Conservation (phyloP, 1,140 invertebrate species). For the Mamestra configurata region DNA sequence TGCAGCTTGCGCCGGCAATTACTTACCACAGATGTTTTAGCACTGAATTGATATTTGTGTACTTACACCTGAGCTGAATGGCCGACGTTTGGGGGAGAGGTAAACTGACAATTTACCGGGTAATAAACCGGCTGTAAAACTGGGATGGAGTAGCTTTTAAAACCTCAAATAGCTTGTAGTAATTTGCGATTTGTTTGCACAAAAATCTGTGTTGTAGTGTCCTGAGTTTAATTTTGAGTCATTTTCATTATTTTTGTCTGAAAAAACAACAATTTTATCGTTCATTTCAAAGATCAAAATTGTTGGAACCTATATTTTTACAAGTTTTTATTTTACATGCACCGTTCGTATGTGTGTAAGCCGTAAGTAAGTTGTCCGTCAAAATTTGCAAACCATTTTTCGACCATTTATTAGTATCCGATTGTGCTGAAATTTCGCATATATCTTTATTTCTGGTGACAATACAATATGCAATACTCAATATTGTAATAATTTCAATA, state of each 20-base stretch:
- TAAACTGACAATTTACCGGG: slow-evolving; percentile 33
- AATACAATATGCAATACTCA: too few species aligned
- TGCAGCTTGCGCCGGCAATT: slow-evolving; percentile 26
- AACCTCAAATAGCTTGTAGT: slow-evolving; percentile 42
- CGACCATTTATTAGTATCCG: too few species aligned
- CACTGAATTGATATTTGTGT: slow-evolving; percentile 44
- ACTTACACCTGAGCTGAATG: not conserved
- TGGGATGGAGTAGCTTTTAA: slow-evolving; percentile 7
- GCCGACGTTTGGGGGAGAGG: slow-evolving; percentile 1
- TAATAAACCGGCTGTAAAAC: slow-evolving; percentile 15
- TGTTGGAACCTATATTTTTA: too few species aligned
- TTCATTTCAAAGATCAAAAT: too few species aligned
- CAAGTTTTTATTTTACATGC: too few species aligned
- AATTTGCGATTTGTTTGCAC: slow-evolving; percentile 17
- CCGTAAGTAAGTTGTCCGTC: too few species aligned
- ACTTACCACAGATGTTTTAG: slow-evolving; percentile 41
- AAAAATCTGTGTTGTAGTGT: not conserved
- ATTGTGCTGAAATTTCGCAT: too few species aligned
- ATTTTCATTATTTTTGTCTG: not conserved
- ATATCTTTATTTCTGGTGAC: too few species aligned
- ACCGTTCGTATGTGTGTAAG: too few species aligned
- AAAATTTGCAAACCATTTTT: too few species aligned
- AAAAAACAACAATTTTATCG: too few species aligned
- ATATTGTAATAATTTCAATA: too few species aligned
- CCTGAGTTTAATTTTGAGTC: not conserved